Base-by-base conservation (phyloP, 2,113 vertebrate genomes). In the Myotis yumanensis region DNA sequence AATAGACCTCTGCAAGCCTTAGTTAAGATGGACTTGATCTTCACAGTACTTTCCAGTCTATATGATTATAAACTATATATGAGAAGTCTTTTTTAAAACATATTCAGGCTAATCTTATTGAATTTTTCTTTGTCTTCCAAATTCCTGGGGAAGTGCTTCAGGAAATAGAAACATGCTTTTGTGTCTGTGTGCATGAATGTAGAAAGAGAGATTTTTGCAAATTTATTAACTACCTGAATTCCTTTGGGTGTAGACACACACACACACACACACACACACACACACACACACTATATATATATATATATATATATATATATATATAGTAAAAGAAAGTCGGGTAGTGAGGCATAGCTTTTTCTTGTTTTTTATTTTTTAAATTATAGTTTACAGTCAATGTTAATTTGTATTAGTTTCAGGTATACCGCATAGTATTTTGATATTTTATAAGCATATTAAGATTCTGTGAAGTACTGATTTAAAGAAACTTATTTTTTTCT, bases 361-460 rank as follows among this genome's bases (percentile, higher is more conserved):
- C 3, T 75, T 75, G 43, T 28, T 48, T 18, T 18, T 76, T 30
- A 62, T 73, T 76, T 76, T 48, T 75, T 48, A 8, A 16, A 75
- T 75, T 48, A 51, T 46, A 76, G 4, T 76, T 76, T 51, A 76
- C 16, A 32, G 30, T 76, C 73, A 76, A 20, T 76, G 18, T 51
- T 48, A 32, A 17, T 75, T 76, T 76, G 73, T 71, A 71, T 48
- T 51, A 51, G 46, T 51, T 76, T 76, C 28, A 51, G 46, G 28
- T 48, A 28, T 76, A 48, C 28, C 17, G 10, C 17, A n/a, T 76
- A 20, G 4, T 76, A 30, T 51, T 28, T 66, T 93, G 40, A 43
- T 90, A 84, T 79, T 94, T 92, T 87, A 54, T 87, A 20, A 87
- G 54, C 23, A 73, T 89, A 20, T 69, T 69, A 76, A 73, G 18